These are phyloP conservation scores for Tylochromis polylepis DNA, from an alignment of 2,113 vertebrate genomes.

Conservation along the genomic window DNA sequence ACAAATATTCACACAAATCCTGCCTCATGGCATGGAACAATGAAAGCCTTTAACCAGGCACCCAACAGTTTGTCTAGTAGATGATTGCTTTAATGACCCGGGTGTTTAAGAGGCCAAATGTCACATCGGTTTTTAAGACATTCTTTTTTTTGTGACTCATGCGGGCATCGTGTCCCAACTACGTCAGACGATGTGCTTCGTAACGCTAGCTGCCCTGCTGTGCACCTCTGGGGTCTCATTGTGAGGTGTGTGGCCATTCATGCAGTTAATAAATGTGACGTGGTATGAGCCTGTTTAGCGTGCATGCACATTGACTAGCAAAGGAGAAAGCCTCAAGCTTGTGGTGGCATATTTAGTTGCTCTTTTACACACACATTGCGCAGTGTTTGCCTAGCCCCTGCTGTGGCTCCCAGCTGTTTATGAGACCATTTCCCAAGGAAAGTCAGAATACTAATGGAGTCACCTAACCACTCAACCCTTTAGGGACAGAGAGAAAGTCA, in stretches of 20 bases:
- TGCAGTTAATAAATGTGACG: not conserved
- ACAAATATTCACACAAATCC: not conserved
- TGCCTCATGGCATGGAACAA: not conserved
- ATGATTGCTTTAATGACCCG: slow-evolving; percentile 14
- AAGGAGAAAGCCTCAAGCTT: slow-evolving; percentile 1
- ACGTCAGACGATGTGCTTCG: not conserved
- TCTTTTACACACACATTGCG: not conserved
- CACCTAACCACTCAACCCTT: slow-evolving; percentile 31
- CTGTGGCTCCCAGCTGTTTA: slow-evolving; percentile 52
- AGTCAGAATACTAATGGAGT: slow-evolving; percentile 38
- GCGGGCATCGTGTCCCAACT: not conserved
- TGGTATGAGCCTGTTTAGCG: not conserved
- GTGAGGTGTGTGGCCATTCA: not conserved
- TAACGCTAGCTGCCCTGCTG: slow-evolving; percentile 5
- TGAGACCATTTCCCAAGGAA: slow-evolving; percentile 44
- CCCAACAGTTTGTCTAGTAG: not conserved
- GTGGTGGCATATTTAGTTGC: slow-evolving; percentile 11
- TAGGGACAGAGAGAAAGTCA: not conserved
- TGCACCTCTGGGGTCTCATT: not conserved
- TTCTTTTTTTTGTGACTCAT: slow-evolving; percentile 19
- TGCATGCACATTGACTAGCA: not conserved
- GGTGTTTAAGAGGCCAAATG: not conserved
- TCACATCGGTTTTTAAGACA: not conserved
- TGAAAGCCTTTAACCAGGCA: not conserved
- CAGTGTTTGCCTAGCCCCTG: not conserved